Evolutionary conservation across 2,113 vertebrate genomes (phyloP), one percentile per base, ranked within the genome.

Genomic region (Pachypanchax playfairii): DNA sequence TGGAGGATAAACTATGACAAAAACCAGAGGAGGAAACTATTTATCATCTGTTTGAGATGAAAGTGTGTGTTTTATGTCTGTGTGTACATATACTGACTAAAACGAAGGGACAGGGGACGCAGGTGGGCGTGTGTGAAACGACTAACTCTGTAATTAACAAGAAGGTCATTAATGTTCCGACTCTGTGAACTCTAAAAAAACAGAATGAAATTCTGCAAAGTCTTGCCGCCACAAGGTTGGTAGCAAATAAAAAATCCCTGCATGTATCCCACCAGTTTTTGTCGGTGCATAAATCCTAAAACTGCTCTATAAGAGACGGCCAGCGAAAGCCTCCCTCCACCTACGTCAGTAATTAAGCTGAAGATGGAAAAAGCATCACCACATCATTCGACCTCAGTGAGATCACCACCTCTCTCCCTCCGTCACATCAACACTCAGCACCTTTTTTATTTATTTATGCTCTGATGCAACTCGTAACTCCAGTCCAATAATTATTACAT

Each of bases 151-250:
- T 84, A 82, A 77, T 88, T 69, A 86, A 83, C 25, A 74, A 43
- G 39, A 75, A 60, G 75, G 26, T 53, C 42, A 77, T 74, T 83
- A 84, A 78, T 64, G 59, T 31, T 44, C 47, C 1, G 1, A 31
- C 59, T 46, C 69, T 77, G 62, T 58, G 36, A 73, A 74, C 64
- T 64, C 38, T 33, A 66, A 29, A 70, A 77, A 91, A 90, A 84
- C 75, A 80, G 73, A 49, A 62, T 43, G 82, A 80, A 83, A 82
- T 42, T 82, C 61, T 61, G 46, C 46, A 68, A 63, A 75, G 75
- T 49, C 69, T 86, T 78, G 60, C 69, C 47, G 66, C 46, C 65
- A 57, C 52, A 50, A 38, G 47, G 48, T 52, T 84, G 46, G 69
- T 26, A 43, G 61, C 73, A 72, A 84, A 85, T 65, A 11, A 80